Evolutionary conservation across 2,113 vertebrate species (phyloP), one percentile per base, ranked within the genome.

Genomic region (Silurus asotus): DNA sequence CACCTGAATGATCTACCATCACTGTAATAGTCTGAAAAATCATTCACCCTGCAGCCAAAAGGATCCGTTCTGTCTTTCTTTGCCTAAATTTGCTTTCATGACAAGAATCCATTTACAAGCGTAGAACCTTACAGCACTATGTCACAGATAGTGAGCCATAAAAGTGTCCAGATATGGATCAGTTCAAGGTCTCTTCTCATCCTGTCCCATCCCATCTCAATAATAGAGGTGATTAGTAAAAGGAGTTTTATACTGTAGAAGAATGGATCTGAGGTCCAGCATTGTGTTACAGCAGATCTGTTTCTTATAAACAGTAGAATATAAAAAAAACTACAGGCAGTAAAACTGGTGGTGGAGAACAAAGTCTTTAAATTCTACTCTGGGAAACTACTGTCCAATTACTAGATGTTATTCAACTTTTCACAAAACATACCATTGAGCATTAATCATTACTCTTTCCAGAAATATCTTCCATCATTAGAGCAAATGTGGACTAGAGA

Each of bases 131-230:
- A 67, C 37, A 70, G 64, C 76, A 81, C 55, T 45, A 70, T 61
- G 37, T 79, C 64, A 70, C 75, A 48, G 51, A 67, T 77, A 86
- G 75, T 56, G 76, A 69, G 76, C 53, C 76, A 80, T 23, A 37
- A 55, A 23, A 37, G 25, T 65, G 58, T 85, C 61, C 75, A 80
- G 76, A 85, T 65, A 76, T 78, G 62, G 83, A 75, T 77, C 84
- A 85, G 62, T 69, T 25, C 74, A 79, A 79, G 75, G 74, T 58
- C 74, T 85, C 15, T 45, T 56, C 74, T 45, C 58, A 20, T 77
- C 48, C 67, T 13, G 17, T 25, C 64, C 45, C 1, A 7, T 64
- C 80, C 49, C 48, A 9, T 81, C 61, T 81, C 48, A 81, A 80
- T 80, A 80, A 80, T 61, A 61, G 61, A 65, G 45, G 45, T 65